Evolutionary conservation across 2,888 invertebrate genomes (phyloP), one percentile per base, ranked within the genome.

Genomic region (Mechanitis messenoides): DNA sequence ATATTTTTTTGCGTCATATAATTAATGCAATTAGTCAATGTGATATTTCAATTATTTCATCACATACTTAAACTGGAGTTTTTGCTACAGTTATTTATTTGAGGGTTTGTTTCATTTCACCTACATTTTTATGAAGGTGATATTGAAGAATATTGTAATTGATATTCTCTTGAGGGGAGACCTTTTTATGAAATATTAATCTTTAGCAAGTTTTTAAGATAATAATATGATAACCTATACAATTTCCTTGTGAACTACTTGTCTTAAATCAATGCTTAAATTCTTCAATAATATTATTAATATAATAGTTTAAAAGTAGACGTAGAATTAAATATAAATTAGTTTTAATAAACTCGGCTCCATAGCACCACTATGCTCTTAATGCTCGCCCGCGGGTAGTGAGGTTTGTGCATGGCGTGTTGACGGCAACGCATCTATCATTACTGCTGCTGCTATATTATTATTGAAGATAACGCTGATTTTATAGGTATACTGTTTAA

Each of bases 341-440:
- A 69, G 69, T 65, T 56, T 61, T 69, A 70, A 73, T 69, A 62
- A 74, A 72, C 74, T 79, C 78, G 87, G 87, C 87, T 87, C 88
- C 87, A 87, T 87, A 77, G 85, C 87, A 87, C 88, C 88, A 88
- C 88, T 87, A 79, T 85, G 87, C 85, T 86, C 81, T 84, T 72
- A 80, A 81, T 74, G 87, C 85, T 86, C 84, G 81, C 76, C 76
- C 75, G 76, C 75, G 76, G 74, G 73, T 80, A 77, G 77, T 75
- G 68, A 75, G 74, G 76, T 69, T 74, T 65, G 66, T 79, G 83
- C 83, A 82, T 83, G 76, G 60, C 70, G 72, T 73, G 70, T 73
- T 72, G 64, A 70, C 69, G 69, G 64, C 64, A 68, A 68, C 68
- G 70, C 70, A 72, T 71, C 68, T 64, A 60, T 65, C 68, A 71